A percentile compares a stretch with the other conserved stretches of the same genome.
Evolutionary conservation across 53 echinoderm and acorn worm genomes (phyloP).

Genomic region (Pentamera pediparva): DNA sequence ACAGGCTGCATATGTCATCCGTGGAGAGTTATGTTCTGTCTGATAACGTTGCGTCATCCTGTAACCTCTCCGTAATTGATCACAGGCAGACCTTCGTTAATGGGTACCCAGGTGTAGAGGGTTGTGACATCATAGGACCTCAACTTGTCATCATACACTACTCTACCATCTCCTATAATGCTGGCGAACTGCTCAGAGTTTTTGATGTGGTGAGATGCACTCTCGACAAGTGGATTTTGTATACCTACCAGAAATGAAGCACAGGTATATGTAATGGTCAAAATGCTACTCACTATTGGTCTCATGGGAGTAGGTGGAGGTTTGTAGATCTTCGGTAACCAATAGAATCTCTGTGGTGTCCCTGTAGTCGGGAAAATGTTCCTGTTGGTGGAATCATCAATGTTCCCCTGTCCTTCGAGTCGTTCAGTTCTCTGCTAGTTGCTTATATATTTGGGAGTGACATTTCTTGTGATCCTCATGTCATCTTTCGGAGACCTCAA

Average conservation of each 20-base stretch:
- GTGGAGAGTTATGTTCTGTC: not conserved
- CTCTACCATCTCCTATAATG: not conserved
- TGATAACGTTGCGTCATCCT: not conserved
- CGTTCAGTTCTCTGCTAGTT: no score
- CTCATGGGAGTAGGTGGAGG: not conserved
- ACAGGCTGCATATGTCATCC: not conserved
- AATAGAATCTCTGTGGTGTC: not conserved
- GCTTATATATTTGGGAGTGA: no score
- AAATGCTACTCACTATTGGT: not conserved
- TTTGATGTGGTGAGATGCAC: not conserved
- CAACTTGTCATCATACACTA: not conserved
- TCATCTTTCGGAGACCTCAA: no score
- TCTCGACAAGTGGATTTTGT: no score
- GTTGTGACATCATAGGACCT: not conserved
- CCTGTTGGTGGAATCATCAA: not conserved
- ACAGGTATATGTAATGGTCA: not conserved
- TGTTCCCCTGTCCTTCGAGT: no score
- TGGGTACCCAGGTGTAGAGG: not conserved
- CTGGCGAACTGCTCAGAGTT: not conserved
- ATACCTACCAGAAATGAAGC: not conserved
- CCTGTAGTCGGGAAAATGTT: not conserved
- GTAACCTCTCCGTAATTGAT: not conserved
- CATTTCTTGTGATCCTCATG: no score
- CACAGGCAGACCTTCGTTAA: no score
- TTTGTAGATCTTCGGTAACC: not conserved